Conservation (phyloP, 2,888 invertebrate species). For the Plebejus argus region DNA sequence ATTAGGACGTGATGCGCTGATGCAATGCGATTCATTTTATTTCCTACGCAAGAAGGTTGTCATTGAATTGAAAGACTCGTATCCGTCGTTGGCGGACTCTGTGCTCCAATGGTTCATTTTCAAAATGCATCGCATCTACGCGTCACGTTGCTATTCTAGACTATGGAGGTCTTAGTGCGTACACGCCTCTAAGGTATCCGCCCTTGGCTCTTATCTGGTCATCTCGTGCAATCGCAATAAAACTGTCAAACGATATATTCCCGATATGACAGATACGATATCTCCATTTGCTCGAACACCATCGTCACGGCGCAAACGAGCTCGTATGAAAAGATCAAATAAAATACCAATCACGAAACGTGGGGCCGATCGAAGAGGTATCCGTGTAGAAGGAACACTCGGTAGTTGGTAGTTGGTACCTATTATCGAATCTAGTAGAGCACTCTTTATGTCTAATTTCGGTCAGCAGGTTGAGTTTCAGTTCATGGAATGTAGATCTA, state of each 20-base stretch:
- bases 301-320: conserved; percentile 62
- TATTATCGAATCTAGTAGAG: too few species aligned
- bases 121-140: too few species aligned
- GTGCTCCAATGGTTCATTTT: too few species aligned
- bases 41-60: too few species aligned
- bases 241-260: conserved; percentile 71
- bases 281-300: conserved; percentile 69
- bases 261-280: conserved; percentile 73
- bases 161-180: conserved; percentile 29
- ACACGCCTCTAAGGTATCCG: conserved; percentile 39
- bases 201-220: conserved; percentile 58
- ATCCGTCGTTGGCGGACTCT: too few species aligned
- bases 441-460: too few species aligned
- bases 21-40: too few species aligned
- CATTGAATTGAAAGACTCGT: too few species aligned
- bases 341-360: conserved; percentile 46
- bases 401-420: not conserved
- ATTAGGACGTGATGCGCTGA: too few species aligned
- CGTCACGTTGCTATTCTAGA: too few species aligned
- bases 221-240: conserved; percentile 69
- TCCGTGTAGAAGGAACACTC: not conserved
- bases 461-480: too few species aligned
- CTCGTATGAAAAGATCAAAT: conserved; percentile 58
- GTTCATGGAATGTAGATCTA: too few species aligned
- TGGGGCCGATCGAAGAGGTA: not conserved